A percentile compares a stretch with the other conserved stretches of the same genome.
Evolutionary conservation across 2,113 vertebrate genomes (phyloP).

Genomic region (Istiophorus platypterus): DNA sequence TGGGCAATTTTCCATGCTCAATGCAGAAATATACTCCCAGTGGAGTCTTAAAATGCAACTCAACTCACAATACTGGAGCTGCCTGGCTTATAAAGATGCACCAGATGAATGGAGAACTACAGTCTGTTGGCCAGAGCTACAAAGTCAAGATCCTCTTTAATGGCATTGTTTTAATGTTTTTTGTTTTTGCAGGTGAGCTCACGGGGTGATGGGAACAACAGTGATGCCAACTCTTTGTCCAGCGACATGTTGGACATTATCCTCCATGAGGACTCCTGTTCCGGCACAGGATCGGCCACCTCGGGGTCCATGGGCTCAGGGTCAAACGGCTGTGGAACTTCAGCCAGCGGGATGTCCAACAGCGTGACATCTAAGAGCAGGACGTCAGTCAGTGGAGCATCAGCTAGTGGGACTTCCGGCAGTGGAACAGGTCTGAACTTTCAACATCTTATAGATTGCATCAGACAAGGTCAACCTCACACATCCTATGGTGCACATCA

Average conservation of each 20-base stretch:
- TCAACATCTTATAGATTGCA: neutral
- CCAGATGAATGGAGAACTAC: slow-evolving; percentile 3
- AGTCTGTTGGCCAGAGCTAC: neutral
- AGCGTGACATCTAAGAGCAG: slow-evolving; percentile 74
- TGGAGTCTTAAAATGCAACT: slow-evolving; percentile 14
- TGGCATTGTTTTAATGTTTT: neutral
- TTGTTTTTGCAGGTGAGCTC: slow-evolving; percentile 71
- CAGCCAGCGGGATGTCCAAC: slow-evolving; percentile 75
- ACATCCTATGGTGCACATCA: neutral
- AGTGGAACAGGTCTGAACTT: slow-evolving; percentile 86
- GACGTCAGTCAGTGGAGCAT: slow-evolving; percentile 67
- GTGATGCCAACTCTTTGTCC: slow-evolving; percentile 89
- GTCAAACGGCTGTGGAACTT: slow-evolving; percentile 86
- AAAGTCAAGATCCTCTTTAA: slow-evolving; percentile 26
- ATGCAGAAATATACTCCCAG: neutral
- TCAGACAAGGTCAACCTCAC: neutral
- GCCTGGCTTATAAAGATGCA: neutral
- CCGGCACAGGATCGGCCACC: slow-evolving; percentile 88
- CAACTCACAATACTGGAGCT: neutral
- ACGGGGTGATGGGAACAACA: slow-evolving; percentile 79
- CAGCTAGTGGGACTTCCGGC: slow-evolving; percentile 78
- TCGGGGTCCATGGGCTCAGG: slow-evolving; percentile 90
- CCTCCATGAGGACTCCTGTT: slow-evolving; percentile 89
- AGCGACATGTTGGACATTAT: slow-evolving; percentile 91
- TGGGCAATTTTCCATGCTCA: neutral